Percentiles rank a stretch among this genome's conserved stretches.
Conservation (phyloP, 2,888 invertebrate species). For the Drosophila nr. perissopoda region DNA sequence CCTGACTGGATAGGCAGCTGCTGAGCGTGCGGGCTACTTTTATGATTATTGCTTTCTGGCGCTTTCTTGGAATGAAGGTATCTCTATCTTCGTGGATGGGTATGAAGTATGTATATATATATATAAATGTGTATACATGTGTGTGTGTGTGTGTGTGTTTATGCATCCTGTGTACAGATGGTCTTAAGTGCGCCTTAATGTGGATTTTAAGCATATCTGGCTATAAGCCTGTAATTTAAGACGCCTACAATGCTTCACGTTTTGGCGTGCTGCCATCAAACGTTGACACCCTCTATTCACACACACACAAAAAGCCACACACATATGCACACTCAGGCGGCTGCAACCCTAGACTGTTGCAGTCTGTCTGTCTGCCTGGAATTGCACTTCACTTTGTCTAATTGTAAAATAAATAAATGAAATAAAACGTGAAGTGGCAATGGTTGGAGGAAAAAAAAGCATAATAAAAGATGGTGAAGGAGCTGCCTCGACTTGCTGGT, state of each 20-base stretch:
- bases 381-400: slow-evolving; percentile 75
- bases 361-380: slow-evolving; percentile 24
- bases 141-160: background rate
- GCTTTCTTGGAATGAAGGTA: slow-evolving; percentile 44
- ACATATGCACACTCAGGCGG: slow-evolving; percentile 15
- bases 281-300: slow-evolving; percentile 21
- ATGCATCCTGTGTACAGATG: slow-evolving; percentile 17
- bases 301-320: slow-evolving; percentile 1
- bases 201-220: slow-evolving; percentile 67
- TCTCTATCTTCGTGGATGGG: slow-evolving; percentile 26
- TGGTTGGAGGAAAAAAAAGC: slow-evolving; percentile 1
- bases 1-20: slow-evolving; percentile 22
- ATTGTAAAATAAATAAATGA: slow-evolving; percentile 78
- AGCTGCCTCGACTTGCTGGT: slow-evolving; percentile 21
- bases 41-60: slow-evolving; percentile 68
- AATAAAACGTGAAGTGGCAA: slow-evolving; percentile 62
- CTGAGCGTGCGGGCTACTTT: slow-evolving; percentile 67
- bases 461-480: slow-evolving; percentile 60
- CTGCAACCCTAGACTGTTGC: slow-evolving; percentile 31
- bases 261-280: slow-evolving; percentile 51
- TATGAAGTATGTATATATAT: background rate
- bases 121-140: background rate
- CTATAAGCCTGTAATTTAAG: slow-evolving; percentile 64
- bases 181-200: slow-evolving; percentile 58
- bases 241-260: slow-evolving; percentile 26